Conservation (phyloP, 2,113 vertebrate species). For the Trogon surrucura region DNA sequence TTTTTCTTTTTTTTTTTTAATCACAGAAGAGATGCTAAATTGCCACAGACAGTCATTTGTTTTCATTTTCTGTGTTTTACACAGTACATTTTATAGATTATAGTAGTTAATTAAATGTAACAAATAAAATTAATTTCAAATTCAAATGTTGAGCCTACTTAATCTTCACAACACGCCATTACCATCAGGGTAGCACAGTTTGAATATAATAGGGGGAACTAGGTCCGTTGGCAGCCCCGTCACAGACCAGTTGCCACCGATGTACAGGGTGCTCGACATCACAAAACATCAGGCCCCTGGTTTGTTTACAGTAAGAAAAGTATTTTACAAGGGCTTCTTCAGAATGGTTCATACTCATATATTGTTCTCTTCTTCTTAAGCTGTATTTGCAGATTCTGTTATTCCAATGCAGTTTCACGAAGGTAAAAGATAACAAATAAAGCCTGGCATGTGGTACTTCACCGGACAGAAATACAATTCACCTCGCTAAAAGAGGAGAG, state of each 20-base stretch:
- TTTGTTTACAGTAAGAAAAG: neutral
- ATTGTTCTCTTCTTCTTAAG: neutral
- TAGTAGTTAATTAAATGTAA: constrained; percentile 20
- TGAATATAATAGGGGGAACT: neutral
- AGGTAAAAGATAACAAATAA: constrained; percentile 28
- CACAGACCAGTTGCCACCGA: neutral
- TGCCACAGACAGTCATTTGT: neutral
- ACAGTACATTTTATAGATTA: neutral
- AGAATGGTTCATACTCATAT: neutral
- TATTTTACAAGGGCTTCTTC: neutral
- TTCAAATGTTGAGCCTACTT: neutral
- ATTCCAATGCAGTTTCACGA: constrained; percentile 12
- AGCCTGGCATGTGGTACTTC: neutral
- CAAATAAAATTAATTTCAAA: constrained; percentile 34
- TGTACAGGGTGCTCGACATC: neutral
- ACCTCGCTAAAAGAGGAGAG: neutral
- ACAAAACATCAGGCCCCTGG: neutral
- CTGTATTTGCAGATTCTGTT: constrained; percentile 3
- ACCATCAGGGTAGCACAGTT: neutral
- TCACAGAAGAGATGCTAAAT: neutral
- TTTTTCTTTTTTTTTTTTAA: neutral
- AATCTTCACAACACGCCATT: neutral
- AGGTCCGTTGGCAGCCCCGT: neutral
- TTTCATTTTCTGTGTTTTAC: neutral
- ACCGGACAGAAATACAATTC: constrained; percentile 11